Percentiles rank a stretch among this genome's conserved stretches.
Evolutionary conservation across 2,113 vertebrate species (phyloP).

Genomic region (Sitta europaea): DNA sequence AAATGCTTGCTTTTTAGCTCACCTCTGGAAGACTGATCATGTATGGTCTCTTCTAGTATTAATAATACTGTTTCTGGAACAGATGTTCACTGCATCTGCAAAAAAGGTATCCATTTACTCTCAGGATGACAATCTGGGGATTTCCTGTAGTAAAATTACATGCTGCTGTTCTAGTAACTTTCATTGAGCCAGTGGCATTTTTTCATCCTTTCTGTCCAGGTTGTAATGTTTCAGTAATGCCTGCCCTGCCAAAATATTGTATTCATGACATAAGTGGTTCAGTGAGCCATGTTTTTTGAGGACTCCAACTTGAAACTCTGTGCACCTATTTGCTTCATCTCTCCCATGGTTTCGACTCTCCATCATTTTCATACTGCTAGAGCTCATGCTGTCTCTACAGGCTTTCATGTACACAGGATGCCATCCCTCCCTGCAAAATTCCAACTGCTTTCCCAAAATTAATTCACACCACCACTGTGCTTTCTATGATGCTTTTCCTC

Average conservation of each 20-base stretch:
- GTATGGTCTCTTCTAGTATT: background rate
- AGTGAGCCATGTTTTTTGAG: background rate
- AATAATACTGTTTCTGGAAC: background rate
- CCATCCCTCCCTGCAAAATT: background rate
- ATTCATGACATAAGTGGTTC: background rate
- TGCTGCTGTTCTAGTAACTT: background rate
- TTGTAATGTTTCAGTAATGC: background rate
- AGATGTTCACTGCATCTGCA: background rate
- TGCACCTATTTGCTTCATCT: background rate
- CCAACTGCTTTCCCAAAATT: slow-evolving; percentile 2
- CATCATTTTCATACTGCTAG: background rate
- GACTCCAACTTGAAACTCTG: background rate
- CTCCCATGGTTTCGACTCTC: background rate
- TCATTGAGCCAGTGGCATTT: background rate
- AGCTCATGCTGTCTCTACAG: slow-evolving; percentile 15
- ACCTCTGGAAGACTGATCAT: background rate
- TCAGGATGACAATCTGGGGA: background rate
- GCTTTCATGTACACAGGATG: background rate
- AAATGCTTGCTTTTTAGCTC: background rate
- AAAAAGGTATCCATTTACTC: background rate
- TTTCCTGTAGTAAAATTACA: background rate
- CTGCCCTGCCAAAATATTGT: background rate
- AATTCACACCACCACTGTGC: background rate
- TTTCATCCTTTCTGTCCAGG: background rate
- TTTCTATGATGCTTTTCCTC: slow-evolving; percentile 1